Percentiles rank a stretch among this genome's conserved stretches.
Evolutionary conservation across 1,140 invertebrate species (phyloP).

Genomic region (Vanessa atalanta): DNA sequence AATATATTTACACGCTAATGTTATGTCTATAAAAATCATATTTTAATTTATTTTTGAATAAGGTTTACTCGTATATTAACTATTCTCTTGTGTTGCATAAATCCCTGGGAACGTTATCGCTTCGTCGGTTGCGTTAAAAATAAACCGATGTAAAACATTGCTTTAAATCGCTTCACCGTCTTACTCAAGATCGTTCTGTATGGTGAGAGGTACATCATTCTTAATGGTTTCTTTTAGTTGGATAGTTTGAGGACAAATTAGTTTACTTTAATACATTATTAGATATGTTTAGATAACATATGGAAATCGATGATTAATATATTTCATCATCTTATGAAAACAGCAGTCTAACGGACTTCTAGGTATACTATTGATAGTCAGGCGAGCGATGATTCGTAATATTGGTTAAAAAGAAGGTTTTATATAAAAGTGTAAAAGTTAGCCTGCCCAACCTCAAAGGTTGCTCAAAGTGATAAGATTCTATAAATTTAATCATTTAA

Average conservation of each 20-base stretch:
- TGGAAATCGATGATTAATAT: too few relatives aligned
- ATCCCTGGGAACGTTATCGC: constrained; percentile 58
- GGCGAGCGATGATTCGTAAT: too few relatives aligned
- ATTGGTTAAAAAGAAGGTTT: too few relatives aligned
- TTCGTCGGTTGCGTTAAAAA: constrained; percentile 64
- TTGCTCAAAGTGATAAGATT: too few relatives aligned
- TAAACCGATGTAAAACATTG: constrained; percentile 61
- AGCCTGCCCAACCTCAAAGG: too few relatives aligned
- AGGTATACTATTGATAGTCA: too few relatives aligned
- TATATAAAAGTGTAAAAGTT: too few relatives aligned
- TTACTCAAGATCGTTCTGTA: constrained; percentile 57
- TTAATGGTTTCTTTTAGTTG: constrained; percentile 22
- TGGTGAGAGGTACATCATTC: constrained; percentile 7
- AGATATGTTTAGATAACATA: background rate
- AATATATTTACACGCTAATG: too few relatives aligned
- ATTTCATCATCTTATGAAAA: too few relatives aligned
- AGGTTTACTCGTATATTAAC: constrained; percentile 35
- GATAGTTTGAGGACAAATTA: background rate
- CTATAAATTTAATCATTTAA: too few relatives aligned
- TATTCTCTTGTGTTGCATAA: constrained; percentile 58
- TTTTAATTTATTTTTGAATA: background rate
- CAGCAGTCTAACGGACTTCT: too few relatives aligned
- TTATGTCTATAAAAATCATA: too few relatives aligned
- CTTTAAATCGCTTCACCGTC: constrained; percentile 63
- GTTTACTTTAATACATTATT: background rate